These are phyloP conservation scores for Drosophila malerkotliana DNA, from an alignment of 1,140 invertebrate species.

Conservation along the genomic window DNA sequence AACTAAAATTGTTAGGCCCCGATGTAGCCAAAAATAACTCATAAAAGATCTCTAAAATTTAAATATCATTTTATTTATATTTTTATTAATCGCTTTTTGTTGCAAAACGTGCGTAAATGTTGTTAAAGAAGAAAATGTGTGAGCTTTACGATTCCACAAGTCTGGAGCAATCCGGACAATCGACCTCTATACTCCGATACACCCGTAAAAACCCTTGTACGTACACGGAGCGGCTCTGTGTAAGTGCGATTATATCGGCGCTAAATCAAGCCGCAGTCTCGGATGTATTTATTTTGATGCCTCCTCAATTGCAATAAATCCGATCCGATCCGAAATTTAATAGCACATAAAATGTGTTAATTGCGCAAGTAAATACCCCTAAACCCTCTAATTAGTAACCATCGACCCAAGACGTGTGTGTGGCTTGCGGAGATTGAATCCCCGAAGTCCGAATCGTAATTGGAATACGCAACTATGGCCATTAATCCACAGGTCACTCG, in stretches of 20 bases:
- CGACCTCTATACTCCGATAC: conserved; percentile 37
- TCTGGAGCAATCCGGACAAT: conserved; percentile 40
- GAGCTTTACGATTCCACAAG: conserved; percentile 63
- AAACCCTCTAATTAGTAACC: conserved; percentile 74
- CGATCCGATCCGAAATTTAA: conserved; percentile 55
- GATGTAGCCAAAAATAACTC: neutral
- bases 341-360: conserved; percentile 73
- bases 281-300: conserved; percentile 58
- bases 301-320: conserved; percentile 74
- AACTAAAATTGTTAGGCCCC: no score
- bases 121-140: conserved; percentile 44
- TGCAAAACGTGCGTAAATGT: conserved; percentile 71
- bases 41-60: neutral
- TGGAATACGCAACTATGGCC: neutral
- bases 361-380: conserved; percentile 72
- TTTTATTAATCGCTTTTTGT: conserved; percentile 23
- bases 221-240: neutral
- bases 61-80: neutral
- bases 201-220: neutral
- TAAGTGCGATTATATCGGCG: conserved; percentile 28
- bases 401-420: conserved; percentile 64
- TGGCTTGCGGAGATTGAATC: conserved; percentile 20
- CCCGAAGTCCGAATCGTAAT: neutral
- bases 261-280: conserved; percentile 27
- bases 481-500: neutral